Conservation (phyloP, 1,140 invertebrate species). For the Euschistus heros region DNA sequence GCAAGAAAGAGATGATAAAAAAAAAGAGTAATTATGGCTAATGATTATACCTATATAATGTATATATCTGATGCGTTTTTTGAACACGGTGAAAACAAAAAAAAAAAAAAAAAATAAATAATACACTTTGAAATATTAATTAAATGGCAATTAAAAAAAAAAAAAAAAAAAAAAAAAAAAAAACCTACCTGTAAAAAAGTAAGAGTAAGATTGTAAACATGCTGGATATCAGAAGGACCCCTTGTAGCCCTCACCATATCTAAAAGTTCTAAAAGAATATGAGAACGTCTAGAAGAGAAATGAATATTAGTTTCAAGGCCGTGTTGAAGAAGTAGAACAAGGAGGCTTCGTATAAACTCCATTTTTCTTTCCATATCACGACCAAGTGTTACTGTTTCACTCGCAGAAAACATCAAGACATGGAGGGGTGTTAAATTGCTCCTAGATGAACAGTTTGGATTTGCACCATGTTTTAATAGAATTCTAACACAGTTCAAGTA, state of each 20-base stretch:
- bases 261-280: conserved; percentile 54
- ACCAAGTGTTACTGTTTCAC: conserved; percentile 45
- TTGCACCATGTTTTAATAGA: conserved; percentile 54
- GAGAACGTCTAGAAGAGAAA: conserved; percentile 44
- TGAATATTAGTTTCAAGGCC: conserved; percentile 52
- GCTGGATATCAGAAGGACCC: conserved; percentile 49
- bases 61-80: no score
- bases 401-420: conserved; percentile 59
- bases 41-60: no score
- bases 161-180: no score
- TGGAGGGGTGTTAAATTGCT: conserved; percentile 59
- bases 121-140: no score
- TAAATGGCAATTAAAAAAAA: no score
- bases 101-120: no score
- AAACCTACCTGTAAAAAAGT: conserved; percentile 46
- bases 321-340: conserved; percentile 54
- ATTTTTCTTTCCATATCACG: conserved; percentile 51
- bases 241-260: conserved; percentile 61
- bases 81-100: no score
- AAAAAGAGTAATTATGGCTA: no score
- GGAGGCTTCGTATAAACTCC: conserved; percentile 52
- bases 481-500: conserved; percentile 62
- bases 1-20: no score
- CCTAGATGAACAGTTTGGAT: conserved; percentile 59
- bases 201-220: conserved; percentile 54